A percentile compares a stretch with the other conserved stretches of the same genome.
These are phyloP conservation scores for Oxytorus armatus DNA, from an alignment of 2,888 invertebrate genomes.

Conservation along the genomic window DNA sequence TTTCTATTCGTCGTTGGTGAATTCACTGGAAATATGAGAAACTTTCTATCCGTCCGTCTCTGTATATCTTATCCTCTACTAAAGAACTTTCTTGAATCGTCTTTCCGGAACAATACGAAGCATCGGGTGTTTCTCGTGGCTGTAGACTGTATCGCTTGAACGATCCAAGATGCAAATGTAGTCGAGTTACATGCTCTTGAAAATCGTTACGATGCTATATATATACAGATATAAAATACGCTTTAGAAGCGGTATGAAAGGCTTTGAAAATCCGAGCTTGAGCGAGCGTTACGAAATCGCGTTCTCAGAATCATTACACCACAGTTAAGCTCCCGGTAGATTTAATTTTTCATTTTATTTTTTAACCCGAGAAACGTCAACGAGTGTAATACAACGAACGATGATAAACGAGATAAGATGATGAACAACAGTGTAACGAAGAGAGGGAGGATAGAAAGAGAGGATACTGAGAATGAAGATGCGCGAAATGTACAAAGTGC, in stretches of 20 bases:
- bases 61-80: background rate
- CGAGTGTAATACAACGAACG: slow-evolving; percentile 48
- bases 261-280: slow-evolving; percentile 38
- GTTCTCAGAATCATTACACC: slow-evolving; percentile 65
- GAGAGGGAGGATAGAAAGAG: slow-evolving; percentile 14
- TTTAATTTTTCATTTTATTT: slow-evolving; percentile 71
- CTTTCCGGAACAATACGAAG: background rate
- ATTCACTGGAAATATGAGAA: background rate
- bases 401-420: slow-evolving; percentile 71
- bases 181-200: background rate
- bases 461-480: slow-evolving; percentile 34
- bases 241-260: too few species aligned
- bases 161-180: background rate
- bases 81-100: background rate
- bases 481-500: slow-evolving; percentile 31
- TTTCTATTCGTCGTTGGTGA: too few species aligned
- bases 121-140: background rate
- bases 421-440: slow-evolving; percentile 43
- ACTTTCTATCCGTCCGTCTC: background rate
- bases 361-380: slow-evolving; percentile 62
- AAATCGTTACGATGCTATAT: background rate
- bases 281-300: slow-evolving; percentile 57
- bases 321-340: slow-evolving; percentile 52
- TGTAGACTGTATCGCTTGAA: background rate
- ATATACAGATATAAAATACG: too few species aligned